phyloP scores from a whole-genome alignment of 2,888 invertebrate species.

The Drosophila vallismaia region DNA sequence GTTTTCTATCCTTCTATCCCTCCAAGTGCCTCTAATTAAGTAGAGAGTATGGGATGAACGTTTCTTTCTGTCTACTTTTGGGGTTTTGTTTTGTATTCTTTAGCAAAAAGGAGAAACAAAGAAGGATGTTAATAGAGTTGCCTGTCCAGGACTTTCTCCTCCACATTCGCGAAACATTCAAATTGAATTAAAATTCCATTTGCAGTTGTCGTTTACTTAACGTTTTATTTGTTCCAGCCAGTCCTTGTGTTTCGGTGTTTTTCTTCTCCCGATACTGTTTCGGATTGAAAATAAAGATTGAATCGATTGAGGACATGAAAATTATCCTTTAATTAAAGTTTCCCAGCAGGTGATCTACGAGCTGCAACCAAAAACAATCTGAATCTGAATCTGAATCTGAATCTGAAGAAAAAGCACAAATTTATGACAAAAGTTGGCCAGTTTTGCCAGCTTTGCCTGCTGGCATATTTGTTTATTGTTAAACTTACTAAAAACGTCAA shows the following conservation, averaged over 20 bases:
- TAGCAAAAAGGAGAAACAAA: conserved; percentile 39
- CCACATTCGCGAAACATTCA: conserved; percentile 52
- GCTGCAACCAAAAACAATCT: conserved; percentile 29
- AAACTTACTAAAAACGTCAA: conserved; percentile 36
- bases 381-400: too few relatives aligned
- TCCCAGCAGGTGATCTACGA: conserved; percentile 21
- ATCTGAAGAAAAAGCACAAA: conserved; percentile 27
- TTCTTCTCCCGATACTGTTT: not conserved
- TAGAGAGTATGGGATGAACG: conserved; percentile 7
- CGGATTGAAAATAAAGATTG: conserved; percentile 25
- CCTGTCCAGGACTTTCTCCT: conserved; percentile 7
- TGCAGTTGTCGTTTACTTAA: conserved; percentile 73
- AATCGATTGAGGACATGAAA: conserved; percentile 22
- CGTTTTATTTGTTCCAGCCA: conserved; percentile 26
- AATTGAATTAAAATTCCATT: conserved; percentile 78
- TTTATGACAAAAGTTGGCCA: conserved; percentile 46
- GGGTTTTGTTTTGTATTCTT: not conserved
- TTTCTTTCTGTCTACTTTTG: conserved; percentile 20
- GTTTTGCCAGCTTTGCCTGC: conserved; percentile 11
- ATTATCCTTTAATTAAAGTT: conserved; percentile 32
- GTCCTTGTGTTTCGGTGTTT: not conserved
- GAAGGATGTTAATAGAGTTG: conserved; percentile 44
- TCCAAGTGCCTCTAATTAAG: conserved; percentile 18
- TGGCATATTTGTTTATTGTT: conserved; percentile 47
- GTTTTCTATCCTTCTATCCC: not conserved